A percentile compares a stretch with the other conserved stretches of the same genome.
Conservation (phyloP, 2,113 vertebrate species). For the Microcebus griseorufus region DNA sequence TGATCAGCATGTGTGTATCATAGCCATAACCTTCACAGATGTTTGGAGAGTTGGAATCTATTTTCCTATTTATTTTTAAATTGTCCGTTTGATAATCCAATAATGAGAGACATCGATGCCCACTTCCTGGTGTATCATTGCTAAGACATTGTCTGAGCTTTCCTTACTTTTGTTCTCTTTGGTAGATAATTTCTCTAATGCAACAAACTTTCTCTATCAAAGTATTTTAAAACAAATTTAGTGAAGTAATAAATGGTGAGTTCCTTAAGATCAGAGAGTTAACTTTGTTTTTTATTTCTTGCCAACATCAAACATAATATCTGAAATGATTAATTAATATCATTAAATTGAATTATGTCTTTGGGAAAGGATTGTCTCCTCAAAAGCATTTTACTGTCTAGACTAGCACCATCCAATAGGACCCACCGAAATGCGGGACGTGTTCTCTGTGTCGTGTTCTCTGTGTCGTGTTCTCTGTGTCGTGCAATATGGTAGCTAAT, state of each 20-base stretch:
- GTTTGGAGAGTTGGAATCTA: background rate
- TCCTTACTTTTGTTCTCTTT: background rate
- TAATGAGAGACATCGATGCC: background rate
- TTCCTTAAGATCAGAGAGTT: background rate
- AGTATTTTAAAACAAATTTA: slow-evolving; percentile 3
- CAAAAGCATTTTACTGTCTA: background rate
- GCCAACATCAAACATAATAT: background rate
- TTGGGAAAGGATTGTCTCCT: background rate
- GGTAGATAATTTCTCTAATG: background rate
- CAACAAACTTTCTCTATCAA: slow-evolving; percentile 13
- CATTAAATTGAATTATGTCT: background rate
- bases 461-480: background rate
- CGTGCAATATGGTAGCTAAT: background rate
- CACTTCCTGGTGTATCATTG: background rate
- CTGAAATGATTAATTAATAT: background rate
- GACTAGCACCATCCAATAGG: background rate
- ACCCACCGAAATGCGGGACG: background rate
- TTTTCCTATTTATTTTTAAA: background rate
- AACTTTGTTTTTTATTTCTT: background rate
- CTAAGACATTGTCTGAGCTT: background rate
- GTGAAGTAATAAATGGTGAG: background rate
- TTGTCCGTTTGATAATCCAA: background rate
- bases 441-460: background rate
- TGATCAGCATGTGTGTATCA: background rate
- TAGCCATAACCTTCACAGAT: too few species aligned